Evolutionary conservation across 2,888 invertebrate genomes (phyloP), one percentile per base, ranked within the genome.

Genomic region (Endotricha flammealis): DNA sequence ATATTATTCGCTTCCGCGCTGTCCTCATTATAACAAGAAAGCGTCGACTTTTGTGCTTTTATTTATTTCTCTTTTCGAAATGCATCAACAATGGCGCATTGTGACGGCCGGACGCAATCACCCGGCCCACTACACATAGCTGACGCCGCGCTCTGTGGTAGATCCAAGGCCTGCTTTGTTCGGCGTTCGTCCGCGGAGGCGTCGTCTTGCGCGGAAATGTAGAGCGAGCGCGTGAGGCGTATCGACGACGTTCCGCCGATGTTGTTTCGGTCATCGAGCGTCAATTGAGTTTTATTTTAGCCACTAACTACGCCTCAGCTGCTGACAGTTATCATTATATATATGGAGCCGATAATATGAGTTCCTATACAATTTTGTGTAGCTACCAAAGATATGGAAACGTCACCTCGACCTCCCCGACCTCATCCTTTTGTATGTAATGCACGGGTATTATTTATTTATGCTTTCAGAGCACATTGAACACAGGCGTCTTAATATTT

Each of bases 31-130:
- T 37, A 44, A 31, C 38, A 36, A 45, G 47, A 44, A 38, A 47
- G 30, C 46, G 36, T 37, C 42, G 32, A 35, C 55, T 55, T 54
- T 55, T 55, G 42, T 55, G 34, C 31, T 44, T 32, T 24, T 54
- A 49, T 55, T 49, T 51, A 37, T 49, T 48, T 44, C 36, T 27
- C 31, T 35, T 40, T 41, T 41, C 35, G 37, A 11, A 41, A 36
- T 34, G 30, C 28, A 32, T 11, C 34, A 42, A 55, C 55, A 55
- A 55, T 53, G 36, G 53, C 24, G 46, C 46, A 55, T 55, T 55
- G 56, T 55, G 56, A 51, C 44, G 44, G 35, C 40, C 49, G 51
- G 53, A 36, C 33, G 37, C 35, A 39, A 39, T 39, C 39, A 39
- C 11, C 31, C 39, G 37, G 8, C 32, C 29, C 33, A 28, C 10